These are phyloP conservation scores for Eristalis intricaria DNA, from an alignment of 2,888 invertebrate genomes.

Conservation along the genomic window DNA sequence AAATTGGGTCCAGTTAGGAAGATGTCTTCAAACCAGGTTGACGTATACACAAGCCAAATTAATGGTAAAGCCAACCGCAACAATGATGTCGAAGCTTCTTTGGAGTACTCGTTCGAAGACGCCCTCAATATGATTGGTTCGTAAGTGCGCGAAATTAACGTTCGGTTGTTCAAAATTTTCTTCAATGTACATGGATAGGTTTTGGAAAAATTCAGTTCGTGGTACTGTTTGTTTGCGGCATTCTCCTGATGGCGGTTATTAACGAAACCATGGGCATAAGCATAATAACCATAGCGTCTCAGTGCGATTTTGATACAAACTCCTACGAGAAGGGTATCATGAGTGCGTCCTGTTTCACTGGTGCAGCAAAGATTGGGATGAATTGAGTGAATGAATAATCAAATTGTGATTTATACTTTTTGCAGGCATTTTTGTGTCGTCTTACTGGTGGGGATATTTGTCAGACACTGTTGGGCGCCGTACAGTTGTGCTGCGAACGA, in stretches of 20 bases:
- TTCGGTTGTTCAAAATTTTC: neutral
- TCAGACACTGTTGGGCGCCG: constrained; percentile 83
- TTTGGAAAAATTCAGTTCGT: constrained; percentile 85
- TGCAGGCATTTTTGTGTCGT: constrained; percentile 83
- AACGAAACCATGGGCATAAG: constrained; percentile 87
- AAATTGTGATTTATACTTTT: neutral
- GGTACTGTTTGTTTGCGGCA: constrained; percentile 84
- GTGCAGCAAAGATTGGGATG: constrained; percentile 78
- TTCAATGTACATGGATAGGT: constrained; percentile 79
- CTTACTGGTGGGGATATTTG: constrained; percentile 84
- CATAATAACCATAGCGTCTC: constrained; percentile 86
- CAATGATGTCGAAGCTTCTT: constrained; percentile 5
- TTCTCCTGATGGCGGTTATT: constrained; percentile 86
- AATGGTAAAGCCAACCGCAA: neutral
- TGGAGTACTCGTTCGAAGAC: constrained; percentile 43
- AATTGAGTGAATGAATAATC: neutral
- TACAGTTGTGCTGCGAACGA: constrained; percentile 82
- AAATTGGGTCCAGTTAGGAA: constrained; percentile 10
- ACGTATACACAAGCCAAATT: neutral
- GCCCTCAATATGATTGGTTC: constrained; percentile 51
- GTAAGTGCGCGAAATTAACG: neutral
- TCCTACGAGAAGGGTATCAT: constrained; percentile 85
- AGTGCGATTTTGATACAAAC: constrained; percentile 85
- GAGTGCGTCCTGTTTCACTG: constrained; percentile 86
- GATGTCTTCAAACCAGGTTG: constrained; percentile 35